A percentile compares a stretch with the other conserved stretches of the same genome.
These are phyloP conservation scores for Drosophila subquinaria DNA, from an alignment of 2,888 invertebrate genomes.

Conservation along the genomic window DNA sequence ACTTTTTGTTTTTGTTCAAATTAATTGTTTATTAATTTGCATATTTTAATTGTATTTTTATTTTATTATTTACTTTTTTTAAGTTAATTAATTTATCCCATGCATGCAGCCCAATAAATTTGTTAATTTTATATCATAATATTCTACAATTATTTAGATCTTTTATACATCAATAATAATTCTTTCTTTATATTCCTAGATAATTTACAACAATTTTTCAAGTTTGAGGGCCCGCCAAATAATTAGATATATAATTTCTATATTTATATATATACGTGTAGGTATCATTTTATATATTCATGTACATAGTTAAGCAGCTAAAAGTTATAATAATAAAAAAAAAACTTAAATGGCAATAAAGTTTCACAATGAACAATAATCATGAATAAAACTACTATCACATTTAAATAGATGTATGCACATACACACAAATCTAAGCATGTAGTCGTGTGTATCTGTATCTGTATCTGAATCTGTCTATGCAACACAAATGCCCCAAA, in stretches of 20 bases:
- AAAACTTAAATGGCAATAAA: conserved; percentile 6
- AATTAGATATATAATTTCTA: conserved; percentile 16
- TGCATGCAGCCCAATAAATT: conserved; percentile 65
- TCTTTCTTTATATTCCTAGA: conserved; percentile 29
- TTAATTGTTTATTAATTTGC: conserved; percentile 76
- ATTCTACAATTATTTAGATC: conserved; percentile 60
- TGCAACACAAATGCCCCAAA: conserved; percentile 32
- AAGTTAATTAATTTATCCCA: conserved; percentile 63
- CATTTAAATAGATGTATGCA: conserved; percentile 72
- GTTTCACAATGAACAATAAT: conserved; percentile 52
- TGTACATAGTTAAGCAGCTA: conserved; percentile 48
- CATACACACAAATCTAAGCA: neutral
- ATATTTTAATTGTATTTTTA: conserved; percentile 36
- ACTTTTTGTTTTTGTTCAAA: conserved; percentile 46
- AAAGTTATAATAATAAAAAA: conserved; percentile 25
- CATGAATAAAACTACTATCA: conserved; percentile 80
- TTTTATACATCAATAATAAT: conserved; percentile 40
- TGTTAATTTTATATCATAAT: conserved; percentile 42
- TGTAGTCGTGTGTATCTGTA: conserved; percentile 19
- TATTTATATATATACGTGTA: conserved; percentile 20
- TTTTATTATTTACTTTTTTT: conserved; percentile 23
- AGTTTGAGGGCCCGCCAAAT: conserved; percentile 21
- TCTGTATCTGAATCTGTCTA: conserved; percentile 22
- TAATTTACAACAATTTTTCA: conserved; percentile 56
- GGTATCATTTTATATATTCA: conserved; percentile 42